phyloP scores from a whole-genome alignment of 2,888 invertebrate genomes.

The Luperina nickerlii region DNA sequence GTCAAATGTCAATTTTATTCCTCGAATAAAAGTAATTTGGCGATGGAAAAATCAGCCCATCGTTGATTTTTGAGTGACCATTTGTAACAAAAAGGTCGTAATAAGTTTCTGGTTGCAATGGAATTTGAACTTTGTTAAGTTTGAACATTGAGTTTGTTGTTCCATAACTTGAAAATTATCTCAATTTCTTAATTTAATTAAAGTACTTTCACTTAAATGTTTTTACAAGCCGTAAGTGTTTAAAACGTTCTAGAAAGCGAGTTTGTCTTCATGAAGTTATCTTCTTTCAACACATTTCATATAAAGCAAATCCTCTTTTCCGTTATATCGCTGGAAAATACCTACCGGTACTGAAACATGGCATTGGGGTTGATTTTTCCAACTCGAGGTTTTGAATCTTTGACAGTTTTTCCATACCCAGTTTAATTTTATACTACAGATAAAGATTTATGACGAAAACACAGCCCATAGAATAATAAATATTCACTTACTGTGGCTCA shows the following conservation, averaged over 20 bases:
- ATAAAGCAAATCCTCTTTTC: neutral
- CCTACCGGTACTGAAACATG: neutral
- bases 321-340: too few species aligned
- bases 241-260: neutral
- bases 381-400: neutral
- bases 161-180: too few species aligned
- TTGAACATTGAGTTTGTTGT: too few species aligned
- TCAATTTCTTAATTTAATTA: too few species aligned
- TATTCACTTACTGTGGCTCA: conserved; percentile 92
- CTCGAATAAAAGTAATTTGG: too few species aligned
- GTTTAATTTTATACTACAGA: neutral
- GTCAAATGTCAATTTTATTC: too few species aligned
- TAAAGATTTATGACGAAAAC: neutral
- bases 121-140: too few species aligned
- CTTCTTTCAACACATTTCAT: neutral
- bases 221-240: neutral
- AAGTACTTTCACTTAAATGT: neutral
- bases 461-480: too few species aligned
- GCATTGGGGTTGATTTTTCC: neutral
- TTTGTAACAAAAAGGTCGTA: too few species aligned
- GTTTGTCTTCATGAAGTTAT: neutral
- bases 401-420: neutral
- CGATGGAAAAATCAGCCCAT: too few species aligned
- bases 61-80: too few species aligned
- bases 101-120: too few species aligned